Percentiles rank a stretch among this genome's conserved stretches.
These are phyloP conservation scores for Pseudocheirus occidentalis DNA, from an alignment of 2,797 vertebrate genomes.

Conservation along the genomic window DNA sequence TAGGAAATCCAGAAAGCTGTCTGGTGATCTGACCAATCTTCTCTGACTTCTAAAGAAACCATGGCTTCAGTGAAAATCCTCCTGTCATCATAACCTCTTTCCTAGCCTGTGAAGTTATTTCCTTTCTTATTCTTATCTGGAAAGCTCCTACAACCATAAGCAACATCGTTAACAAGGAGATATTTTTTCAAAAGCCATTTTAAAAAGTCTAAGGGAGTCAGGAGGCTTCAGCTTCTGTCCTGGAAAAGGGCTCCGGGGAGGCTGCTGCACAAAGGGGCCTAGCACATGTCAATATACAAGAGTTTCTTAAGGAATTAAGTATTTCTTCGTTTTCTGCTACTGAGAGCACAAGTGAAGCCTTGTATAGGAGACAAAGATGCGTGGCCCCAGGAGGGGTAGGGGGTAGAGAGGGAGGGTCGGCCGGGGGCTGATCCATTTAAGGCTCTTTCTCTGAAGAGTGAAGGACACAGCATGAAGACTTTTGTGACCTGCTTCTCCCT, in stretches of 20 bases:
- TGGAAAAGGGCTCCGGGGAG: constrained; percentile 27
- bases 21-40: constrained; percentile 27
- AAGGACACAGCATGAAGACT: constrained; percentile 62
- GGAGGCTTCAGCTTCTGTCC: constrained; percentile 4
- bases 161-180: background rate
- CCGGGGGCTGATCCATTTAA: constrained; percentile 56
- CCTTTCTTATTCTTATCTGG: constrained; percentile 19
- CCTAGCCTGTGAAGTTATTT: constrained; percentile 47
- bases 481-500: constrained; percentile 69
- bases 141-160: background rate
- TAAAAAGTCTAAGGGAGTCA: constrained; percentile 1
- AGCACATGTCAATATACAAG: constrained; percentile 28
- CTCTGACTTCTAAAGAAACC: constrained; percentile 46
- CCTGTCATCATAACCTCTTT: constrained; percentile 60
- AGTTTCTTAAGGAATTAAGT: constrained; percentile 49
- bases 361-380: constrained; percentile 68
- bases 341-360: constrained; percentile 65
- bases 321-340: constrained; percentile 59
- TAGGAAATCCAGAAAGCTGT: constrained; percentile 1
- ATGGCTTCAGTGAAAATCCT: constrained; percentile 19
- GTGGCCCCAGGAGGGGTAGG: constrained; percentile 59
- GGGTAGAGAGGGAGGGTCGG: background rate
- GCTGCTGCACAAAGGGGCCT: constrained; percentile 26
- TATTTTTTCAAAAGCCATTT: constrained; percentile 20
- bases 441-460: constrained; percentile 67